A percentile compares a stretch with the other conserved stretches of the same genome.
Evolutionary conservation across 2,888 invertebrate species (phyloP).

Genomic region (Drosophila quasianomalipes): DNA sequence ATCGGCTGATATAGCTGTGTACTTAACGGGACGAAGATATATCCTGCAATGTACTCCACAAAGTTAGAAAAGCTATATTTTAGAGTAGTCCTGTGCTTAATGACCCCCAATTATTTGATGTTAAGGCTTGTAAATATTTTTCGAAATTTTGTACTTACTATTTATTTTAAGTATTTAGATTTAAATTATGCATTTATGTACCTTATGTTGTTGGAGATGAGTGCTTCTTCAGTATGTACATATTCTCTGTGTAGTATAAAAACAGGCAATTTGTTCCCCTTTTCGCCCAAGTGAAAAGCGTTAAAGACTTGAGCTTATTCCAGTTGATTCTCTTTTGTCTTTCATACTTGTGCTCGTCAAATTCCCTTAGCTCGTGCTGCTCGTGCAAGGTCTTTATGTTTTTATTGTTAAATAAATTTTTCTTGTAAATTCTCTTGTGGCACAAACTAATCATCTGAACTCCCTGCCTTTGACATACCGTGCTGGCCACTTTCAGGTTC

Average conservation of each 20-base stretch:
- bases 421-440: slow-evolving; percentile 45
- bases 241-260: neutral
- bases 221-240: neutral
- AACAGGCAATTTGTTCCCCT: neutral
- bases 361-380: slow-evolving; percentile 23
- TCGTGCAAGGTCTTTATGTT: slow-evolving; percentile 25
- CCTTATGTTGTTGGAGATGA: neutral
- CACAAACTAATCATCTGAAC: slow-evolving; percentile 51
- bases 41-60: no score
- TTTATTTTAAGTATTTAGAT: neutral
- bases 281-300: neutral
- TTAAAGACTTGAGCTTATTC: slow-evolving; percentile 2
- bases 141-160: neutral
- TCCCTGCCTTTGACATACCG: slow-evolving; percentile 33
- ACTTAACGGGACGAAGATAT: neutral
- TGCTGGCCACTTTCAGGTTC: slow-evolving; percentile 69
- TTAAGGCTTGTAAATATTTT: neutral
- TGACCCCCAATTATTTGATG: neutral
- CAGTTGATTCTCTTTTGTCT: slow-evolving; percentile 10
- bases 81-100: no score
- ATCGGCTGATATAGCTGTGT: neutral
- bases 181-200: neutral
- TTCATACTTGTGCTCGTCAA: neutral
- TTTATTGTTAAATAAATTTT: slow-evolving; percentile 38
- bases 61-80: neutral